A percentile compares a stretch with the other conserved stretches of the same genome.
Conservation (phyloP, 2,888 invertebrate species). For the Nephrocerus scutellatus region DNA sequence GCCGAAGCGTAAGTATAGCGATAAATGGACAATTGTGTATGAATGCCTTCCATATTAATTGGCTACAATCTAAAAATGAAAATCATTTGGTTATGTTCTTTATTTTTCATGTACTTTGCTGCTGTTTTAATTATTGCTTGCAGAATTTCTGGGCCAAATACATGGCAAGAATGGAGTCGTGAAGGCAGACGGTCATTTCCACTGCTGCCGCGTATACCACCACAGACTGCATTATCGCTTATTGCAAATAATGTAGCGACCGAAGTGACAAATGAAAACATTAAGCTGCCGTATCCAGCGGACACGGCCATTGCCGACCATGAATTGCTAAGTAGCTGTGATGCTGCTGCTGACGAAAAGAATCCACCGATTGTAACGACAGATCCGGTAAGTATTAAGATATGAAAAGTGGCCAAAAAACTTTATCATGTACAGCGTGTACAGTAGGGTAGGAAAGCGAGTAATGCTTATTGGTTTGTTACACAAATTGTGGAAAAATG, state of each 20-base stretch:
- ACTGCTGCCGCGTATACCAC: slow-evolving; percentile 72
- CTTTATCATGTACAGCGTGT: too few species aligned
- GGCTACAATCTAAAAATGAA: not conserved
- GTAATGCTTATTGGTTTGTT: too few species aligned
- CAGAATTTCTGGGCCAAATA: slow-evolving; percentile 61
- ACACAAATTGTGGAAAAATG: too few species aligned
- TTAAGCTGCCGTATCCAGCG: slow-evolving; percentile 50
- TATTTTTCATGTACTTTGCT: slow-evolving; percentile 5
- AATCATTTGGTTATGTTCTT: not conserved
- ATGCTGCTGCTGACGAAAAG: slow-evolving; percentile 6
- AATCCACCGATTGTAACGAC: slow-evolving; percentile 32
- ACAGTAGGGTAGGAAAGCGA: too few species aligned
- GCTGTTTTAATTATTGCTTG: slow-evolving; percentile 15
- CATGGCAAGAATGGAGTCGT: slow-evolving; percentile 71
- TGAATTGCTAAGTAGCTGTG: slow-evolving; percentile 23
- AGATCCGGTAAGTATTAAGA: slow-evolving; percentile 43
- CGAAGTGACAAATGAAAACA: slow-evolving; percentile 58
- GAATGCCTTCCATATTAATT: not conserved
- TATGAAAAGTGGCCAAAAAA: too few species aligned
- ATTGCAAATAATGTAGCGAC: slow-evolving; percentile 75
- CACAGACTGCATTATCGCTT: slow-evolving; percentile 76
- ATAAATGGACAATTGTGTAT: too few species aligned
- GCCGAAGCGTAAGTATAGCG: slow-evolving; percentile 86
- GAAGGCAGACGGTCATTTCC: slow-evolving; percentile 82
- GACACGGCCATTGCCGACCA: slow-evolving; percentile 44